Conservation (phyloP, 2,113 vertebrate species). For the Herpailurus yagouaroundi region DNA sequence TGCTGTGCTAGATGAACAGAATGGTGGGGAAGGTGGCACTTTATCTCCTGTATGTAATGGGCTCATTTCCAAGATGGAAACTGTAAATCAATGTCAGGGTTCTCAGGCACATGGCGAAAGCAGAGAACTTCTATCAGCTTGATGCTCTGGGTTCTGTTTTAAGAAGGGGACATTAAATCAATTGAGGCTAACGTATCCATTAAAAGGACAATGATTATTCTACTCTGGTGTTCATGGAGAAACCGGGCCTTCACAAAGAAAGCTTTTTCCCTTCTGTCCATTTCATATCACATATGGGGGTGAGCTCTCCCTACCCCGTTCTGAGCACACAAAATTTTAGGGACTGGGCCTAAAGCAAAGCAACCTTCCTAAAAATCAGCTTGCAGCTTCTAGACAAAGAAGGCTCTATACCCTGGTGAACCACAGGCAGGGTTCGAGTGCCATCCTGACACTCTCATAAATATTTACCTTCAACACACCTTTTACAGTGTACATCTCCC, state of each 20-base stretch:
- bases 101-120: not conserved
- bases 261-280: not conserved
- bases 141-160: conserved; percentile 16
- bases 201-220: not conserved
- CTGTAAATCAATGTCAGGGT: not conserved
- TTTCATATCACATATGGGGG: not conserved
- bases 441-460: conserved; percentile 48
- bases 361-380: conserved; percentile 49
- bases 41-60: not conserved
- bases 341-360: not conserved
- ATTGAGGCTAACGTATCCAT: not conserved
- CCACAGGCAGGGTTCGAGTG: not conserved
- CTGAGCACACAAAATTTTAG: not conserved
- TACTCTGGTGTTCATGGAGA: not conserved
- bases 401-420: not conserved
- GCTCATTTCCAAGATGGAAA: not conserved
- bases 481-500: conserved; percentile 66
- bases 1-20: not conserved
- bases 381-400: not conserved
- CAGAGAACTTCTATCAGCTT: not conserved
- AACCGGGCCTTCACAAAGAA: not conserved
- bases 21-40: not conserved
- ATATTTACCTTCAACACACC: conserved; percentile 75
- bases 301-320: not conserved
- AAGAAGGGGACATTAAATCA: not conserved